Evolutionary conservation across 2,113 vertebrate species (phyloP).

Genomic region (Leptocoma aspasia): DNA sequence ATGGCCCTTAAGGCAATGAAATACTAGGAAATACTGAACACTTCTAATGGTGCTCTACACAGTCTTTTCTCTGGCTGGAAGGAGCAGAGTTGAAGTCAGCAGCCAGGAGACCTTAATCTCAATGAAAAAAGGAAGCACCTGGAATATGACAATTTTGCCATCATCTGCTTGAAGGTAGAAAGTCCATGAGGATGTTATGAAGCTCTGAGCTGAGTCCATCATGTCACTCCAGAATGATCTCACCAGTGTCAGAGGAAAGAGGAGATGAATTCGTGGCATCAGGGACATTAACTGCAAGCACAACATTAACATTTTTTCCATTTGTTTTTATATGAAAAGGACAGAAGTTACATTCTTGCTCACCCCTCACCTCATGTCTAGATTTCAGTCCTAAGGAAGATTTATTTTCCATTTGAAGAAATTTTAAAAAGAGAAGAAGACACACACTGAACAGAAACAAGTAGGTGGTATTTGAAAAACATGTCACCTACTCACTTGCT

Average conservation of each 20-base stretch:
- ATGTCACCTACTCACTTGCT: slow-evolving; percentile 83
- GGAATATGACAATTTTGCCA: slow-evolving; percentile 94
- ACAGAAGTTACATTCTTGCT: not conserved
- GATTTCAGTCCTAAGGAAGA: not conserved
- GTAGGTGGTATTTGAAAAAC: slow-evolving; percentile 53
- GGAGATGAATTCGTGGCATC: slow-evolving; percentile 93
- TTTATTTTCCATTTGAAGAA: not conserved
- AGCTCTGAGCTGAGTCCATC: slow-evolving; percentile 93
- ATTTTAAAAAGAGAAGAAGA: not conserved
- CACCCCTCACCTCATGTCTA: not conserved
- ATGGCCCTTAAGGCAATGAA: not conserved
- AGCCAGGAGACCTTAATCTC: not conserved
- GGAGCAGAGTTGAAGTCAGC: not conserved
- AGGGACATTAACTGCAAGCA: slow-evolving; percentile 86
- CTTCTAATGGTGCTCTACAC: not conserved
- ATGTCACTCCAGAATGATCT: slow-evolving; percentile 92
- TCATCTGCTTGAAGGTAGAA: slow-evolving; percentile 97
- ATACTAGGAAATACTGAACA: not conserved
- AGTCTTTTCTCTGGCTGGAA: not conserved
- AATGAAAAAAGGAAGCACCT: slow-evolving; percentile 74
- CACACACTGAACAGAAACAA: slow-evolving; percentile 32
- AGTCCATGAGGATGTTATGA: slow-evolving; percentile 94
- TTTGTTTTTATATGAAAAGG: not conserved
- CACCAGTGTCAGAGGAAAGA: slow-evolving; percentile 90
- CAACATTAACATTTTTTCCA: not conserved